These are phyloP conservation scores for Catamblyrhynchus diadema DNA, from an alignment of 2,797 vertebrate species.

Conservation along the genomic window DNA sequence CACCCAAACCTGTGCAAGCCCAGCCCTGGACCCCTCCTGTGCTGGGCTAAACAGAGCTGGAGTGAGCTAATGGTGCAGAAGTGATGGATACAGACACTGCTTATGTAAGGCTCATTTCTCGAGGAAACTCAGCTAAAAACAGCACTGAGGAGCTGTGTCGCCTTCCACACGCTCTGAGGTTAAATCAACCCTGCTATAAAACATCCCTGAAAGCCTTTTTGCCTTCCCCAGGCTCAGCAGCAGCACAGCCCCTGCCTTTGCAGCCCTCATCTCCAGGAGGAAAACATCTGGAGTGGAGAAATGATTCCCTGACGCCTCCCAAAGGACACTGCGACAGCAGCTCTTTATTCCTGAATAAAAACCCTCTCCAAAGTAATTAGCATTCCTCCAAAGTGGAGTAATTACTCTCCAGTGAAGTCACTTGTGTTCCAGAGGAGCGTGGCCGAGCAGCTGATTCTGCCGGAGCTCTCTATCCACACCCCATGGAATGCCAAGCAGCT, in stretches of 20 bases:
- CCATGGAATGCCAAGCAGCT: neutral
- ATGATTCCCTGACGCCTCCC: neutral
- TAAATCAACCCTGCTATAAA: neutral
- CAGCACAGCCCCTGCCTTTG: neutral
- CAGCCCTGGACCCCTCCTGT: neutral
- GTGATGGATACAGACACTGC: neutral
- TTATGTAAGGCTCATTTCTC: constrained; percentile 25
- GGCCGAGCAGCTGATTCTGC: neutral
- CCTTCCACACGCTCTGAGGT: neutral
- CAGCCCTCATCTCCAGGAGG: neutral
- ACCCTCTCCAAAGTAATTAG: constrained; percentile 30
- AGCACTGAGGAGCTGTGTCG: neutral
- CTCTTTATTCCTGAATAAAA: neutral
- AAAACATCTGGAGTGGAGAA: neutral
- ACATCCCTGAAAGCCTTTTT: neutral
- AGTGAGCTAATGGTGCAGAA: neutral
- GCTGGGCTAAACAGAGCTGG: neutral
- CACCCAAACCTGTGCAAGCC: neutral
- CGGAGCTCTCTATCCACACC: neutral
- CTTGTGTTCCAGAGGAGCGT: neutral
- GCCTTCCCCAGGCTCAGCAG: neutral
- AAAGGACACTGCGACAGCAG: neutral
- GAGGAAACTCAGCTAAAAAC: neutral
- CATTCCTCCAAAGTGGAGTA: constrained; percentile 11
- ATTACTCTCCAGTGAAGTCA: constrained; percentile 5